Base-by-base conservation (phyloP, 2,113 vertebrate species). In the Puma concolor region DNA sequence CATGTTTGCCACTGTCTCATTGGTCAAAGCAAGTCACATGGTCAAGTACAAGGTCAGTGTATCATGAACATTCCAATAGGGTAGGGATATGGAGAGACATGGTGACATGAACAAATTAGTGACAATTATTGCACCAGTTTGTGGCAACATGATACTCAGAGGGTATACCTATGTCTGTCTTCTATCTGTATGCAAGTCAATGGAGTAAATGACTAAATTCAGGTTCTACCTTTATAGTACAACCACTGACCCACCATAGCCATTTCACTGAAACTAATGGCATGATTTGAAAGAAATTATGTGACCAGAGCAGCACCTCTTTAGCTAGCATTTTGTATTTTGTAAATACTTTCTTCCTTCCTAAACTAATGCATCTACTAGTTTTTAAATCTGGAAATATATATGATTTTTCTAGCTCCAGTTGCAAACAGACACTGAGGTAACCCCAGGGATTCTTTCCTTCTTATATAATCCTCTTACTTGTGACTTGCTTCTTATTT, bases 341-440 rank as follows among this genome's bases (percentile, higher is more conserved):
- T 79, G 4, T 83, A 15, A 96, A 79, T 11, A n/a, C 38, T 79
- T 63, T 38, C 38, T 79, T 63, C 1, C 48, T 82, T 77, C n/a
- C 64, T 88, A 88, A 79, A 52, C 17, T 88, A 67, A 77, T 41
- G n/a, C 90, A 79, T 54, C 17, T 92, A 57, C 12, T 72, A 95
- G 17, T 48, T 33, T 93, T 92, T 80, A 33, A 76, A 69, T 48
- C 9, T 94, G 25, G 25, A 85, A 91, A 79, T 81, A 25, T 4
- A 19, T 52, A 27, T 81, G 15, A 57, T 84, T 93, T 95, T 93
- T 29, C 52, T 71, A 38, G 52, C 33, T 44, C 2, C 9, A 77
- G 2, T 81, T 48, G 25, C 64, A 60, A n/a, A 52, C 0, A 38
- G 12, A 29, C n/a, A 7, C 17, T 63, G 66, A 74, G 23, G 16